Conservation (phyloP, 2,797 vertebrate genomes). For the Pipistrellus nathusii region DNA sequence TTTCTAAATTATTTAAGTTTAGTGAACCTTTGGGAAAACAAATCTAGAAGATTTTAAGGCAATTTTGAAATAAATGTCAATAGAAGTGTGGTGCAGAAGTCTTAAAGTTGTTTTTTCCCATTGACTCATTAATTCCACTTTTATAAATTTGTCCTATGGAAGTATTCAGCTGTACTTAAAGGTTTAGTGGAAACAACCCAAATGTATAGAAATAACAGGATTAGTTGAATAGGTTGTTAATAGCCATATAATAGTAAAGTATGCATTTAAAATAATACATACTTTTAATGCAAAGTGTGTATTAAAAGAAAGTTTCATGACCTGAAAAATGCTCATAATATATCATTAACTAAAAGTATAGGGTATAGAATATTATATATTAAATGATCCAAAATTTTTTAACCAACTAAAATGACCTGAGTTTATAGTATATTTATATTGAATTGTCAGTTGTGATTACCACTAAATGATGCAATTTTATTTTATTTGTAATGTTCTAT, state of each 20-base stretch:
- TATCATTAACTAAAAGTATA: conserved; percentile 19
- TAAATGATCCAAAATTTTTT: background rate
- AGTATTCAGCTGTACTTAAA: conserved; percentile 40
- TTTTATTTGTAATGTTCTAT: conserved; percentile 24
- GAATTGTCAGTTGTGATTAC: background rate
- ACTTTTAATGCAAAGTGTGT: background rate
- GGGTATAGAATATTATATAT: background rate
- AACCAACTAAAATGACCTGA: background rate
- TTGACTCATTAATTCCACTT: conserved; percentile 26
- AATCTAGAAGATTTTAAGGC: conserved; percentile 7
- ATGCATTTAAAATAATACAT: background rate
- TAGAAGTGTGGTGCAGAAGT: background rate
- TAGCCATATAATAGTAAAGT: conserved; percentile 8
- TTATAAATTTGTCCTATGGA: background rate
- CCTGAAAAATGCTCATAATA: conserved; percentile 16
- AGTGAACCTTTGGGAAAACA: background rate
- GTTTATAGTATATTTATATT: background rate
- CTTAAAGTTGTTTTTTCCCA: conserved; percentile 33
- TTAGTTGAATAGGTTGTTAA: conserved; percentile 39
- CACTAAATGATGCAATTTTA: conserved; percentile 27
- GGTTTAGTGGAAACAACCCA: background rate
- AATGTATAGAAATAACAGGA: background rate
- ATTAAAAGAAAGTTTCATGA: conserved; percentile 43
- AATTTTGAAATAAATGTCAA: conserved; percentile 35
- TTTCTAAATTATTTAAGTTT: conserved; percentile 53